A percentile compares a stretch with the other conserved stretches of the same genome.
Conservation (phyloP, 2,888 invertebrate genomes). For the Perdita meconis region DNA sequence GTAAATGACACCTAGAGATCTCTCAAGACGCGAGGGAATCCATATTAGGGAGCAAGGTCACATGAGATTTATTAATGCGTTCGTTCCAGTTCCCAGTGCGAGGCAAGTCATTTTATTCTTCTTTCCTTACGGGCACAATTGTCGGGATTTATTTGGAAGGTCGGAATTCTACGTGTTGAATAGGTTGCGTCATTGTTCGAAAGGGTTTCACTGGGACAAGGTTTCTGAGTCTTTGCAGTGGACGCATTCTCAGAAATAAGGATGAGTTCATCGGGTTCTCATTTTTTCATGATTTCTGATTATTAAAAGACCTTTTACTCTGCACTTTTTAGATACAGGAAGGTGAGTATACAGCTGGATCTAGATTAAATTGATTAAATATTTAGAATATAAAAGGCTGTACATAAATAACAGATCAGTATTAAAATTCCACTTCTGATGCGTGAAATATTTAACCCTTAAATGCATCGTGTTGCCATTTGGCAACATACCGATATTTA, state of each 20-base stretch:
- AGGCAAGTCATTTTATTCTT: conserved; percentile 1
- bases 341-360: no score
- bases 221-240: not conserved
- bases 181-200: not conserved
- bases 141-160: conserved; percentile 12
- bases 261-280: no score
- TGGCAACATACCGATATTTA: no score
- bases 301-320: no score
- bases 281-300: no score
- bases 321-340: no score
- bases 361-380: no score
- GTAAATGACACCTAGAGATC: conserved; percentile 16
- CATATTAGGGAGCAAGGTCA: conserved; percentile 2
- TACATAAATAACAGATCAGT: no score
- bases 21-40: conserved; percentile 7
- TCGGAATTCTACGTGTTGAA: not conserved
- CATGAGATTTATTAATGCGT: conserved; percentile 23
- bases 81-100: conserved; percentile 4
- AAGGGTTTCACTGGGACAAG: not conserved
- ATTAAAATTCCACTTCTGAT: no score
- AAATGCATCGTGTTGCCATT: no score
- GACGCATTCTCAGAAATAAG: not conserved
- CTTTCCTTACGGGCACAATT: conserved; percentile 1
- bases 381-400: no score
- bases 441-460: no score